Conservation (phyloP, 1,140 invertebrate genomes). For the Cydia splendana region DNA sequence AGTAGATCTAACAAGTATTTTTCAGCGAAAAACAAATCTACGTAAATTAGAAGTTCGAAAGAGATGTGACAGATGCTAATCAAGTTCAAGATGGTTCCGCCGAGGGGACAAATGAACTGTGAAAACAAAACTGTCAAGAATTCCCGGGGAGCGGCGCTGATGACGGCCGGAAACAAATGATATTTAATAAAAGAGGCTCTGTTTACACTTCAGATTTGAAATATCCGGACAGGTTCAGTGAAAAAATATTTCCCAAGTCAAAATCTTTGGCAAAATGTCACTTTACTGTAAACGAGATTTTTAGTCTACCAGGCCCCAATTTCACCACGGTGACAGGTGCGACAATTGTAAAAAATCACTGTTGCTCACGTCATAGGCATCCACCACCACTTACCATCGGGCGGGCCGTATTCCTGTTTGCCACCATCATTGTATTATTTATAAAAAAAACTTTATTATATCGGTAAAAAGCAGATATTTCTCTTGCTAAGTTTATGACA, state of each 20-base stretch:
- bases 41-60: neutral
- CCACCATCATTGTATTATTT: no score
- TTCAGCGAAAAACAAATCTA: neutral
- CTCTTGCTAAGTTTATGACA: no score
- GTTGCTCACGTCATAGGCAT: no score
- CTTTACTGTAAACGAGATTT: no score
- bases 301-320: no score
- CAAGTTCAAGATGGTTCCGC: slow-evolving; percentile 4
- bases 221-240: neutral
- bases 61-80: slow-evolving; percentile 24
- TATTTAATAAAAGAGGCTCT: neutral
- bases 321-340: no score
- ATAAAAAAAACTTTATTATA: no score
- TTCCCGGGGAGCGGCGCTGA: neutral
- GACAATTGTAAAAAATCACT: no score
- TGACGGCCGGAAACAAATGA: slow-evolving; percentile 16
- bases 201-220: neutral
- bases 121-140: slow-evolving; percentile 27
- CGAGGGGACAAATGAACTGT: slow-evolving; percentile 24
- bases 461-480: no score
- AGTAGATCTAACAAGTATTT: neutral
- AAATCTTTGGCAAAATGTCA: no score
- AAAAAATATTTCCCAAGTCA: neutral
- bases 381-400: no score
- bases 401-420: no score